A percentile compares a stretch with the other conserved stretches of the same genome.
phyloP scores from a whole-genome alignment of 2,888 invertebrate genomes.

The Latrodectus elegans region DNA sequence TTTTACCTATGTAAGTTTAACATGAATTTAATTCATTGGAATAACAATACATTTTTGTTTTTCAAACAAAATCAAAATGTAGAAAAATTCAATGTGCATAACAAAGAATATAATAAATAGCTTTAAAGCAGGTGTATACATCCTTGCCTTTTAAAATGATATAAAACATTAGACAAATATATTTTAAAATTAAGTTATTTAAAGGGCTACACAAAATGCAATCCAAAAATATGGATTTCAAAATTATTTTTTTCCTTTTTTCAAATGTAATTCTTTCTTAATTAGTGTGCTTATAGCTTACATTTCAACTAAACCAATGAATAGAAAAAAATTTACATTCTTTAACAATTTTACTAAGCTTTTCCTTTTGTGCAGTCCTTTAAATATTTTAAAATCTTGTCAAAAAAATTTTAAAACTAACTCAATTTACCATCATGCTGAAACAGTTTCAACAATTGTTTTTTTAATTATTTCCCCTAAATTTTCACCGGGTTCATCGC shows the following conservation, averaged over 20 bases:
- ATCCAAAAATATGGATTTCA: background rate
- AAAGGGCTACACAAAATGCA: background rate
- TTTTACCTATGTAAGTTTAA: background rate
- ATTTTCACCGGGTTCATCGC: conserved; percentile 79
- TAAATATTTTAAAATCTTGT: background rate
- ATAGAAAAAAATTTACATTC: background rate
- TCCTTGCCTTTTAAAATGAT: background rate
- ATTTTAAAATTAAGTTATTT: background rate
- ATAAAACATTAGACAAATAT: background rate
- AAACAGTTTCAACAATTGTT: conserved; percentile 92
- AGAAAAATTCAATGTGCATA: background rate
- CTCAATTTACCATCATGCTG: conserved; percentile 79
- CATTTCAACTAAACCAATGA: background rate
- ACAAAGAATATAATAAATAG: background rate
- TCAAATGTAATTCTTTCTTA: background rate
- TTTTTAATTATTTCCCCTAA: conserved; percentile 94
- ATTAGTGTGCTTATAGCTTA: background rate
- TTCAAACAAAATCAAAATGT: background rate
- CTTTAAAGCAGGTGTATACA: background rate
- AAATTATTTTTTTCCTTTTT: background rate
- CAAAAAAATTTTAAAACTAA: conserved; percentile 37
- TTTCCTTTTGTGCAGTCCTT: background rate
- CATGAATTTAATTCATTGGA: background rate
- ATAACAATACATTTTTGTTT: background rate
- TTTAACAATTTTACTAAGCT: background rate